A percentile compares a stretch with the other conserved stretches of the same genome.
Conservation (phyloP, 2,113 vertebrate species). For the Leucosticte australis region DNA sequence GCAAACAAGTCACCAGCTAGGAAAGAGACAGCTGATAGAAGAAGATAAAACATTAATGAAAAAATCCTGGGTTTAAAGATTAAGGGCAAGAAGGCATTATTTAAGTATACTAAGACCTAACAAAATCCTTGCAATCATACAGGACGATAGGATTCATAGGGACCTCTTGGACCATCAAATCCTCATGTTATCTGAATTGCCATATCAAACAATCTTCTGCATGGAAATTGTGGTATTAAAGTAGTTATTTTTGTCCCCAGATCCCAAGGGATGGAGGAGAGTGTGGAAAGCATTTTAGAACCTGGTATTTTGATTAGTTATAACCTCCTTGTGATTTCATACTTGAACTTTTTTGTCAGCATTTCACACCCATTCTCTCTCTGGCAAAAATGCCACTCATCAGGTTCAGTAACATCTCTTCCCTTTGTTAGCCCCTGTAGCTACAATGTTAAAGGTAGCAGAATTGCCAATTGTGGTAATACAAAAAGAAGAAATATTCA, state of each 20-base stretch:
- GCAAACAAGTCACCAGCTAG: background rate
- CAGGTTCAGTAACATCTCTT: background rate
- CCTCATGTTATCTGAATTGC: background rate
- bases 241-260: background rate
- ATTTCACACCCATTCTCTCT: background rate
- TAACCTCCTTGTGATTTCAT: background rate
- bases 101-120: background rate
- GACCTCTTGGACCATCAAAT: background rate
- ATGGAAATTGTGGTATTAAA: background rate
- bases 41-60: constrained; percentile 21
- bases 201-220: background rate
- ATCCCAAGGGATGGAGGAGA: background rate
- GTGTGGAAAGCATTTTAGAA: background rate
- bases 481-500: background rate
- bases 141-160: background rate
- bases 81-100: constrained; percentile 37
- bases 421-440: background rate
- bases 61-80: constrained; percentile 24
- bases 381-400: background rate
- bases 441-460: background rate
- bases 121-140: background rate
- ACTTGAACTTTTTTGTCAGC: background rate
- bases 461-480: background rate
- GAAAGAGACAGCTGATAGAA: background rate
- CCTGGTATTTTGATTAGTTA: background rate